Conservation (phyloP, 2,113 vertebrate species). For the Apodemus speciosus region DNA sequence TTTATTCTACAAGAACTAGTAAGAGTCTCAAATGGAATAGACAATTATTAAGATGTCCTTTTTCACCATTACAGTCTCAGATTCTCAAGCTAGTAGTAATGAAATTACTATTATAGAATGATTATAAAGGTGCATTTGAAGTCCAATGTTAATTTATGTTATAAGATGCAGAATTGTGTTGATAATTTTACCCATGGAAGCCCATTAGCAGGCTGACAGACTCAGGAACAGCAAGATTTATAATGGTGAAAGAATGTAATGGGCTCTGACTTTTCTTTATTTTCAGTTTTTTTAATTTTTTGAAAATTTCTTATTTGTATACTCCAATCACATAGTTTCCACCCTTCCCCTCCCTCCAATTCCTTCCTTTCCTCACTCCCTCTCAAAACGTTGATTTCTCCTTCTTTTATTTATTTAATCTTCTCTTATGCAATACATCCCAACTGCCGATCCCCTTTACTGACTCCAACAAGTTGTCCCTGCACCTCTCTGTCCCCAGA, state of each 20-base stretch:
- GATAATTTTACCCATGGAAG: neutral
- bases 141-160: neutral
- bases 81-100: neutral
- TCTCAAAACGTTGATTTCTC: neutral
- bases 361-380: neutral
- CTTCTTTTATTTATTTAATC: neutral
- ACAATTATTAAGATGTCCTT: neutral
- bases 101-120: neutral
- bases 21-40: neutral
- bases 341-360: neutral
- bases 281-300: neutral
- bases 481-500: neutral
- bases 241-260: neutral
- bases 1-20: neutral
- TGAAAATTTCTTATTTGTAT: neutral
- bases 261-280: neutral
- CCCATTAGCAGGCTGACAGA: neutral
- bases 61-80: too few relatives aligned
- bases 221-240: neutral
- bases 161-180: neutral
- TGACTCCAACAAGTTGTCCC: neutral
- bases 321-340: neutral
- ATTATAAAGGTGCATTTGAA: neutral
- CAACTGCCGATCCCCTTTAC: neutral
- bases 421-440: neutral